These are phyloP conservation scores for Labroides dimidiatus DNA, from an alignment of 2,797 vertebrate genomes.

Conservation along the genomic window DNA sequence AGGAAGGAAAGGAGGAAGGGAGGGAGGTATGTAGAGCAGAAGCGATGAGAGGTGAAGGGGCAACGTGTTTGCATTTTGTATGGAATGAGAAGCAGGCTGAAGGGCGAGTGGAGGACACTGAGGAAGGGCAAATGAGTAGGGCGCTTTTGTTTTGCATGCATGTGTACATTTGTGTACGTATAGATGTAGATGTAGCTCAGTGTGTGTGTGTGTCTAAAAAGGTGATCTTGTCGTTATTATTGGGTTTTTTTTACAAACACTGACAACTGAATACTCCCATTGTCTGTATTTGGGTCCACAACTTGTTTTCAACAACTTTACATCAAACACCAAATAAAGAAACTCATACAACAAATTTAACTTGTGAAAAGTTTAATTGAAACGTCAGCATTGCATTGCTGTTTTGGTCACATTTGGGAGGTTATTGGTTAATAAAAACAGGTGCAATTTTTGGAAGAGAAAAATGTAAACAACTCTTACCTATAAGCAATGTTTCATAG, in stretches of 20 bases:
- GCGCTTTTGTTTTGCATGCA: slow-evolving; percentile 20
- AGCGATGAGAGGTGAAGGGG: slow-evolving; percentile 66
- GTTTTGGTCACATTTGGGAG: no score
- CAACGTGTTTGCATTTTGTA: slow-evolving; percentile 82
- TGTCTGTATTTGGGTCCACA: background rate
- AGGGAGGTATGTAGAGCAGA: slow-evolving; percentile 55
- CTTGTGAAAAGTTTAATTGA: no score
- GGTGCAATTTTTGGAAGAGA: no score
- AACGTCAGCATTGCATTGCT: no score
- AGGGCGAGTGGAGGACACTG: slow-evolving; percentile 85
- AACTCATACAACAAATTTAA: no score
- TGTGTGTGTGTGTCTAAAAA: background rate
- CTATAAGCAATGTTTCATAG: no score
- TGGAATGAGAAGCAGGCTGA: slow-evolving; percentile 84
- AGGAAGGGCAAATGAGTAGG: slow-evolving; percentile 22
- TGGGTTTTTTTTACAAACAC: no score
- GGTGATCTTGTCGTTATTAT: background rate
- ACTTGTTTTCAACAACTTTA: background rate
- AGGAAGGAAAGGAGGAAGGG: slow-evolving; percentile 21
- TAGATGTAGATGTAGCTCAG: no score
- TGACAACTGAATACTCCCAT: background rate
- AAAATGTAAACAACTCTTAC: no score
- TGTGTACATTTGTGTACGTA: background rate
- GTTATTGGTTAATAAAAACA: no score
- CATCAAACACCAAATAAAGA: background rate